Conservation (phyloP, 1,140 invertebrate species). For the Belonocnema kinseyi region DNA sequence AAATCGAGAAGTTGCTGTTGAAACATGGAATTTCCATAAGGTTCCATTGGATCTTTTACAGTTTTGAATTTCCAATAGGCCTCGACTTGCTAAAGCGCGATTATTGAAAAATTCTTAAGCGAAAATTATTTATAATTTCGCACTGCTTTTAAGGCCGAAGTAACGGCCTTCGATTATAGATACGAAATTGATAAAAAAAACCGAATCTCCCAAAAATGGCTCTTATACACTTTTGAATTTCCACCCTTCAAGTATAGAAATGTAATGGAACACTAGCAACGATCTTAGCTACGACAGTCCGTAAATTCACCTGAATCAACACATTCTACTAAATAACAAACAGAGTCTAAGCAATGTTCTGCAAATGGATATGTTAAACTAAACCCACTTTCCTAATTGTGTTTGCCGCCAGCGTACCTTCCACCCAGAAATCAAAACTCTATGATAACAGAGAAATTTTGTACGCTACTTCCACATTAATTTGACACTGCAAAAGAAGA, state of each 20-base stretch:
- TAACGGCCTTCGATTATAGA: too few relatives aligned
- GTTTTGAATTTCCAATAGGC: too few relatives aligned
- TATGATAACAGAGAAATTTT: not conserved
- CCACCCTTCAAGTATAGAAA: not conserved
- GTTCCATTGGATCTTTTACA: too few relatives aligned
- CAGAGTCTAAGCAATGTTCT: not conserved
- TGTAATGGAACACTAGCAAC: not conserved
- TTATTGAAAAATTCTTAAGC: too few relatives aligned
- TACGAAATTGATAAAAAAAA: too few relatives aligned
- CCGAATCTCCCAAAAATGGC: too few relatives aligned
- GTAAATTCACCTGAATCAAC: conserved; percentile 3
- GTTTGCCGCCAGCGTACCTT: conserved; percentile 7
- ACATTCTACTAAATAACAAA: conserved; percentile 16
- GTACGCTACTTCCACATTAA: not conserved
- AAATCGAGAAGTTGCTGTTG: too few relatives aligned
- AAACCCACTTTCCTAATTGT: conserved; percentile 17
- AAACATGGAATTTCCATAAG: too few relatives aligned
- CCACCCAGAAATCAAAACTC: not conserved
- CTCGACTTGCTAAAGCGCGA: too few relatives aligned
- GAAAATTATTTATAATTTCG: too few relatives aligned
- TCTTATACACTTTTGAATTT: too few relatives aligned
- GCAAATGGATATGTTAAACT: conserved; percentile 17
- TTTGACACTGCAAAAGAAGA: not conserved
- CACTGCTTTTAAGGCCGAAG: too few relatives aligned
- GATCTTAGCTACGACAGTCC: conserved; percentile 1